Base-by-base conservation (phyloP, 2,113 vertebrate species). In the Ceyx margarethae region DNA sequence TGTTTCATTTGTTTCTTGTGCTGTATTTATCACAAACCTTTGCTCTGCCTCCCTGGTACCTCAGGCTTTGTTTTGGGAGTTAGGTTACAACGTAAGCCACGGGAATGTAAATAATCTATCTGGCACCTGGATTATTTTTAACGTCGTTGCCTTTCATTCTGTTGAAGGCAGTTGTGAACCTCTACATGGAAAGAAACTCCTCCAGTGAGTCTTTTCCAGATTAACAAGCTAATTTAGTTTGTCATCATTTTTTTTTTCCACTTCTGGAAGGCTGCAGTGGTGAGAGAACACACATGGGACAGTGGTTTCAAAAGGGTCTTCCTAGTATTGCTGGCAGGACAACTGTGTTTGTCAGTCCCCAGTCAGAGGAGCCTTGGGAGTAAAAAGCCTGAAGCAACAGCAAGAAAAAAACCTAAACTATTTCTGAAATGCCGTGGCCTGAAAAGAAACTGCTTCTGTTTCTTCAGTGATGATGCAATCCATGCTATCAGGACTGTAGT, bases 161-260 rank as follows among this genome's bases (percentile, higher is more conserved):
- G 10, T 69, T 5, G 3, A 87, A 66, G 73, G 46, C 33, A n/a
- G 1, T 26, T 40, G 11, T 64, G 56, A 46, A 17, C 4, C 28
- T 15, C 21, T 74, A n/a, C 76, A 82, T 35, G 37, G 90, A 77
- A 35, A 45, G n/a, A 56, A 87, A 35, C 37, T 50, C 37, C 8
- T 66, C 13, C 45, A 53, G 7, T 82, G 29, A 13, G 46, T 81
- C 4, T 64, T 87, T 71, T 29, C 50, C 33, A 65, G 18, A 53
- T 73, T 66, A 82, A 25, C 0, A 4, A 60, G 17, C 19, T 82
- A 53, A 53, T 5, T 57, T 85, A 66, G 15, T 76, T 45, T 51
- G 29, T 33, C 13, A 1, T 6, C 2, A 1, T 6, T 2, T 37
- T 54, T 43, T 48, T 1, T 13, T 16, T 35, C 5, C 10, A 8